Evolutionary conservation across 2,888 invertebrate species (phyloP), one percentile per base, ranked within the genome.

Genomic region (Embidobia sp.): DNA sequence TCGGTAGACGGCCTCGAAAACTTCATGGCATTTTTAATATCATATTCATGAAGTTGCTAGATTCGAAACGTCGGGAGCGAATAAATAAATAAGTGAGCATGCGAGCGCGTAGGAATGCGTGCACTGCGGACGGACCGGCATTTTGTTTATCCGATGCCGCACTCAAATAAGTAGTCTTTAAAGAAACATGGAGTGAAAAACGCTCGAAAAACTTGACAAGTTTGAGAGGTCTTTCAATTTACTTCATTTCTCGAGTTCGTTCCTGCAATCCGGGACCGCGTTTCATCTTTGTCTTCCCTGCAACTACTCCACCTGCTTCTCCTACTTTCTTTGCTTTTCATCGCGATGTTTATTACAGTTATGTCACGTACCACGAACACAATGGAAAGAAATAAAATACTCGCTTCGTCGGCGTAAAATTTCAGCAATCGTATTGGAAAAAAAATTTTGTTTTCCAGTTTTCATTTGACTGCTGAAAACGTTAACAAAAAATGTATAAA

Each of bases 191-290:
- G 44, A 75, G 63, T 35, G 35, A 61, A 67, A 63, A 49, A 57
- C 44, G 63, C 63, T 75, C 22, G 49, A 51, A 81, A 83, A 85
- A 86, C 83, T 86, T 87, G 87, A 88, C 87, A 86, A 88, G 83
- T 87, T 87, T 83, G 84, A 88, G 85, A 86, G 86, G 83, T 85
- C 87, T 87, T 87, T 87, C 88, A 87, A 88, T 88, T 88, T 87
- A 87, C 86, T 85, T 87, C 85, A 83, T 87, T 84, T 84, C 83
- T 78, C 79, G 83, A 85, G 83, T 82, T 82, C 83, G 80, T 83
- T 73, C 75, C 27, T 42, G 35, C 66, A 19, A 61, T 61, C 53
- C 33, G 10, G 3, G 31, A 19, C 13, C 10, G 16, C 33, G 59
- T 53, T 59, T 46, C 33, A 55, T 63, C 75, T 67, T 75, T 55